Evolutionary conservation across 2,797 vertebrate genomes (phyloP).

Genomic region (Sciaenops ocellatus): DNA sequence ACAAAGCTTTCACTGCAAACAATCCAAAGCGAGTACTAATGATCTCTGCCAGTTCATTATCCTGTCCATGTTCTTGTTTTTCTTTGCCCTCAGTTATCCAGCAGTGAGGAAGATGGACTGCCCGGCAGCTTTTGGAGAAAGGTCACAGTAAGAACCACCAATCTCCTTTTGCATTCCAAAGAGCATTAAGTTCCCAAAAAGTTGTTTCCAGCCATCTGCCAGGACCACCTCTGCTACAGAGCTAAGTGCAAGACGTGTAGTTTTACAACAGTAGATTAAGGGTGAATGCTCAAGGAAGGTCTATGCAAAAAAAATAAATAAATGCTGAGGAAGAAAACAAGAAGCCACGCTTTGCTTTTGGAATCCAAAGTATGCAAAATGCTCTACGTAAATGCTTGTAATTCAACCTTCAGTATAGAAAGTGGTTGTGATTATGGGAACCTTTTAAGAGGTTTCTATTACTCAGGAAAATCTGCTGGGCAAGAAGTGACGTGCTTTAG

Average conservation of each 20-base stretch:
- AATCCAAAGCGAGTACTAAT: slow-evolving; percentile 23
- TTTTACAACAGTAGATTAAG: slow-evolving; percentile 7
- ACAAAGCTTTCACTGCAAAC: slow-evolving; percentile 22
- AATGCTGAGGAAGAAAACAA: slow-evolving; percentile 32
- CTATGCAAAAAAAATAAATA: neutral
- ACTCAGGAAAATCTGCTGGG: slow-evolving; percentile 17
- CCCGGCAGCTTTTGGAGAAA: slow-evolving; percentile 38
- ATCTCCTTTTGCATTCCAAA: slow-evolving; percentile 61
- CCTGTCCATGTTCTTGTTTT: slow-evolving; percentile 42
- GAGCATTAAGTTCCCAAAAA: slow-evolving; percentile 52
- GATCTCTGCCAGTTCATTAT: slow-evolving; percentile 50
- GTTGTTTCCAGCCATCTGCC: slow-evolving; percentile 36
- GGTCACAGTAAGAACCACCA: slow-evolving; percentile 29
- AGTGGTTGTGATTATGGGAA: slow-evolving; percentile 16
- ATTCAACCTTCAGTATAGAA: slow-evolving; percentile 5
- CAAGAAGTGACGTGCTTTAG: slow-evolving; percentile 23
- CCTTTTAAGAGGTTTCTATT: neutral
- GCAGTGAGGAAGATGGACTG: slow-evolving; percentile 51
- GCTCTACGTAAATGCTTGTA: neutral
- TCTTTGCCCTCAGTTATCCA: slow-evolving; percentile 56
- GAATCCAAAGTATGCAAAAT: slow-evolving; percentile 13
- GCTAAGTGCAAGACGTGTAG: slow-evolving; percentile 17
- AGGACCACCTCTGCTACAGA: slow-evolving; percentile 52
- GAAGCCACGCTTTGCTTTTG: slow-evolving; percentile 10
- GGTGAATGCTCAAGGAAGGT: neutral